A percentile compares a stretch with the other conserved stretches of the same genome.
phyloP scores from a whole-genome alignment of 2,888 invertebrate species.

The Chrysolina americana region DNA sequence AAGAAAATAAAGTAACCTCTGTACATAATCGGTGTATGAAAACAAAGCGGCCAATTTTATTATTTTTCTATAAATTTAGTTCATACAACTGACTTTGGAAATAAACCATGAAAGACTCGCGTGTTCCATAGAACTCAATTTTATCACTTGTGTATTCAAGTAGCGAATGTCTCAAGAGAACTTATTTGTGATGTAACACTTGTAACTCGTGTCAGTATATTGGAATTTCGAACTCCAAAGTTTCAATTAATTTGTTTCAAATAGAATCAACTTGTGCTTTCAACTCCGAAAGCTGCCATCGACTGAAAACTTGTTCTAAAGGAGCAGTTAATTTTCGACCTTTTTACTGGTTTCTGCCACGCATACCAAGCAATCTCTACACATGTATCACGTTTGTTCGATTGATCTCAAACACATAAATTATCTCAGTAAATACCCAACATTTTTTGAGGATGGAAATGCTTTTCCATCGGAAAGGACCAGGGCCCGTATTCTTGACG shows the following conservation, averaged over 20 bases:
- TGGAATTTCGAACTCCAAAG: background rate
- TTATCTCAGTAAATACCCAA: too few species aligned
- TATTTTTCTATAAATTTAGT: too few species aligned
- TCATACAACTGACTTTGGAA: too few species aligned
- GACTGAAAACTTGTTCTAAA: conserved; percentile 1
- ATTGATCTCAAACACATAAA: too few species aligned
- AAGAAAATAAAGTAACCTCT: too few species aligned
- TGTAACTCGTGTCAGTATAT: background rate
- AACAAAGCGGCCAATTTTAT: too few species aligned
- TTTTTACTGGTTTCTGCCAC: background rate
- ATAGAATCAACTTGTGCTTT: background rate
- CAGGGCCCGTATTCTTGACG: too few species aligned
- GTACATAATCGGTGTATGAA: too few species aligned
- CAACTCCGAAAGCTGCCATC: background rate
- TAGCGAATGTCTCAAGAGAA: background rate
- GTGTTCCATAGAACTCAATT: too few species aligned
- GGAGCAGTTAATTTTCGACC: background rate
- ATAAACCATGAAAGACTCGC: too few species aligned
- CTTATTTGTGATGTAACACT: background rate
- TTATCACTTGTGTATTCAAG: background rate
- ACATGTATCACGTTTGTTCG: background rate
- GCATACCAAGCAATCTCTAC: background rate
- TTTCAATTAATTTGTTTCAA: background rate
- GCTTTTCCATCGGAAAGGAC: too few species aligned
- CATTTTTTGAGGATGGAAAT: too few species aligned